phyloP scores from a whole-genome alignment of 1,140 invertebrate species.

The Eumeta japonica region DNA sequence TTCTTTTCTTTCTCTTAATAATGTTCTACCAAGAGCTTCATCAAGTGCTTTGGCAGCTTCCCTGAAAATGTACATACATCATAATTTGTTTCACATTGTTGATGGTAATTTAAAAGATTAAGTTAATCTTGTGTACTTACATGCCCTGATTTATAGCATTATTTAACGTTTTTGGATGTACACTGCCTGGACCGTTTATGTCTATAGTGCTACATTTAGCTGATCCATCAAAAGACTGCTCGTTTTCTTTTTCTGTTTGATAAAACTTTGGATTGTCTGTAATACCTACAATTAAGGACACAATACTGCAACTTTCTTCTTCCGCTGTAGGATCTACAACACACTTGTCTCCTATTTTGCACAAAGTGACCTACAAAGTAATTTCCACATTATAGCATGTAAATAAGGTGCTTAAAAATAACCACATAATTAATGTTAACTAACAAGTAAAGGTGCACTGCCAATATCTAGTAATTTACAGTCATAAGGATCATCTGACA shows the following conservation, averaged over 20 bases:
- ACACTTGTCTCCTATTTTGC: conserved; percentile 86
- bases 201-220: conserved; percentile 68
- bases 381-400: conserved; percentile 71
- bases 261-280: conserved; percentile 57
- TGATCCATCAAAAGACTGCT: conserved; percentile 18
- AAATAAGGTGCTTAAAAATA: conserved; percentile 9
- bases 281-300: conserved; percentile 77
- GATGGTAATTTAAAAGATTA: too few relatives aligned
- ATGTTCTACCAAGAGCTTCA: conserved; percentile 51
- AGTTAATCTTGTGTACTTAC: conserved; percentile 33
- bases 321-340: conserved; percentile 88
- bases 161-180: conserved; percentile 69
- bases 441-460: conserved; percentile 79
- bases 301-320: conserved; percentile 85
- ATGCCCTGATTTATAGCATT: conserved; percentile 67
- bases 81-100: too few relatives aligned
- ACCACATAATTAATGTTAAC: conserved; percentile 19
- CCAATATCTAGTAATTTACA: conserved; percentile 74
- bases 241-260: conserved; percentile 14
- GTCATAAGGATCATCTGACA: conserved; percentile 90
- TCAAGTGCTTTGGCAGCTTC: conserved; percentile 57
- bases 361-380: conserved; percentile 61
- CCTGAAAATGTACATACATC: conserved; percentile 24
- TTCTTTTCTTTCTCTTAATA: conserved; percentile 45
- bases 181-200: conserved; percentile 75